These are phyloP conservation scores for Lophius piscatorius DNA, from an alignment of 2,113 vertebrate species.

Conservation along the genomic window DNA sequence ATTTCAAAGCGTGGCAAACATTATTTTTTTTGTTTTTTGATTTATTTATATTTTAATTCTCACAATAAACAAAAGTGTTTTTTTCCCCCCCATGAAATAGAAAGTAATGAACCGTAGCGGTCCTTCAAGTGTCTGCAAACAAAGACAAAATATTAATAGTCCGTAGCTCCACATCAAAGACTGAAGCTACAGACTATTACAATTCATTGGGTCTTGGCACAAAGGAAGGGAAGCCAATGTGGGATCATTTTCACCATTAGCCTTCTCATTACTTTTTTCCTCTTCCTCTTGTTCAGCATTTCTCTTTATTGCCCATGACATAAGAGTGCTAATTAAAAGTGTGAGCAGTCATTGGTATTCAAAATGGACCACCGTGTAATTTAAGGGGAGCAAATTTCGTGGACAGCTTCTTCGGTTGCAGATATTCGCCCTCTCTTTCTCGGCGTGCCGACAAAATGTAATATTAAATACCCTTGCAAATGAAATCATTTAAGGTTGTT, in stretches of 20 bases:
- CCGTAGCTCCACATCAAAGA: conserved; percentile 16
- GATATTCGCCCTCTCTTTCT: conserved; percentile 49
- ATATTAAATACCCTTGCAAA: conserved; percentile 75
- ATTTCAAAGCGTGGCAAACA: too few relatives aligned
- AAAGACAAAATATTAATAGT: conserved; percentile 24
- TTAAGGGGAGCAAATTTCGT: conserved; percentile 47
- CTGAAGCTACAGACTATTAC: conserved; percentile 41
- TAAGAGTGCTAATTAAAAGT: conserved; percentile 76
- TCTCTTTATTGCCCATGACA: conserved; percentile 72
- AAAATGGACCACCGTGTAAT: conserved; percentile 54
- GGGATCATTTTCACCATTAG: conserved; percentile 69
- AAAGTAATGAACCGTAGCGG: neutral
- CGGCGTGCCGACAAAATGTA: conserved; percentile 64
- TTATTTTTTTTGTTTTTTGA: too few relatives aligned
- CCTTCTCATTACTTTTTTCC: conserved; percentile 65
- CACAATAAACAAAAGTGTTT: too few relatives aligned
- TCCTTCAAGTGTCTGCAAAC: conserved; percentile 8
- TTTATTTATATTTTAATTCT: too few relatives aligned
- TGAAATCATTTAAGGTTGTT: conserved; percentile 72
- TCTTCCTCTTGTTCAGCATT: conserved; percentile 63
- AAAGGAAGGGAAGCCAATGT: conserved; percentile 55
- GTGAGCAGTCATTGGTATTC: conserved; percentile 64
- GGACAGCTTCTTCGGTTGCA: conserved; percentile 48
- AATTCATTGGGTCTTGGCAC: conserved; percentile 49
- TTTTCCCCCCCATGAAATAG: too few relatives aligned